Evolutionary conservation across 2,888 invertebrate genomes (phyloP), one percentile per base, ranked within the genome.

Genomic region (Ferrisia virgata): DNA sequence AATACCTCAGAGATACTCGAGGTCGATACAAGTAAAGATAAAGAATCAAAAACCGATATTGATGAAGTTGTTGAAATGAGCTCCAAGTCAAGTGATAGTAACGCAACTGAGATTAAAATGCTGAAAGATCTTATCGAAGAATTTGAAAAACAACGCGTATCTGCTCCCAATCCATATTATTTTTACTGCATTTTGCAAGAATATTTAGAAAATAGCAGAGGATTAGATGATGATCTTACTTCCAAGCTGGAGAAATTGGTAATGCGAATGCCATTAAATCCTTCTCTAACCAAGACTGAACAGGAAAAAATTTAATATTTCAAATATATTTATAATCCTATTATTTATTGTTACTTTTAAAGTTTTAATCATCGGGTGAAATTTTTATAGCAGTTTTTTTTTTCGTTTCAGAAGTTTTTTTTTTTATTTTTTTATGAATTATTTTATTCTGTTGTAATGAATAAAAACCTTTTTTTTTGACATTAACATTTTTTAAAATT

Each of bases 81-180:
- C 9, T 8, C 2, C 22, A 18, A 81, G 22, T 33, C 58, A n/a
- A 58, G 9, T 13, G 36, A 22, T 22, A 22, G 6, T n/a, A 5
- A 36, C 3, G 11, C 4, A 6, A 9, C 81, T 11, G 58, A 83
- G 6, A 25, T 76, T 3, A 72, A 83, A 76, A 18, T 31, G 25
- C n/a, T 72, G 13, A 64, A 43, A 72, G 31, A 76, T 11, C 13
- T 15, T 2, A 43, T 83, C 43, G 83, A 83, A 2, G 39, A 83
- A n/a, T 83, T 83, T 33, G 83, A 83, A 31, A 83, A 33, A 28
- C 43, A 76, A 83, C 69, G 83, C 13, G 22, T 83, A 22, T 72
- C 83, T 4, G 40, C 83, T 72, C 83, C 83, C 8, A 83, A 83
- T 76, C 83, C 83, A 8, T 83, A 39, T 40, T 31, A 43, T 47